Conservation (phyloP, 2,888 invertebrate genomes). For the Phanerotoma sp. region DNA sequence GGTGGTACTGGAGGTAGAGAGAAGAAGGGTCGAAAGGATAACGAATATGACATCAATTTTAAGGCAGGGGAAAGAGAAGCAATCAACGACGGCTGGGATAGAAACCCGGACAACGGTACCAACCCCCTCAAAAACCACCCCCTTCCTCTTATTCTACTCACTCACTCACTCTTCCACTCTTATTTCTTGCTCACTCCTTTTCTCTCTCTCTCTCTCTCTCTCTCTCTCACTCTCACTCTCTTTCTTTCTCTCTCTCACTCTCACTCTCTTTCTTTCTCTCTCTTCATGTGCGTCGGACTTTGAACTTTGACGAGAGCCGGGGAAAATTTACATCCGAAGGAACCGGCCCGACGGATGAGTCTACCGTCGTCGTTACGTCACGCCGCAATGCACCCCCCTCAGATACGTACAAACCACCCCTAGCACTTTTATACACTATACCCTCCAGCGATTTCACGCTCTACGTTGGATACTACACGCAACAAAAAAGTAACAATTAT, state of each 20-base stretch:
- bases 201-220: conserved; percentile 34
- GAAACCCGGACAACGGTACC: conserved; percentile 27
- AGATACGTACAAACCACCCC: too few relatives aligned
- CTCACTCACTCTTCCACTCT: conserved; percentile 33
- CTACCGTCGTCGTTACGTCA: background rate
- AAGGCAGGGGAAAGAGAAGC: conserved; percentile 51
- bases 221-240: conserved; percentile 28
- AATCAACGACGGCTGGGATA: conserved; percentile 50
- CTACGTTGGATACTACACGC: too few relatives aligned
- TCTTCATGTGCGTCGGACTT: conserved; percentile 43
- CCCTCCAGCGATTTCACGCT: too few relatives aligned
- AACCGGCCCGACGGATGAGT: conserved; percentile 17
- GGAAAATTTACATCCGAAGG: conserved; percentile 13
- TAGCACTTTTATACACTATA: too few relatives aligned
- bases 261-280: too few relatives aligned
- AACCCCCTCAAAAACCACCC: conserved; percentile 12
- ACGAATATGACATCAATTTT: conserved; percentile 57
- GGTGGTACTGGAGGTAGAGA: conserved; percentile 18
- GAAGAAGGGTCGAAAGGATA: conserved; percentile 56
- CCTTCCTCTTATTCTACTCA: conserved; percentile 24
- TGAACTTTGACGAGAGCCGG: conserved; percentile 42
- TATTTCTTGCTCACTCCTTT: conserved; percentile 30
- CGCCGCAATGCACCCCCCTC: conserved; percentile 13
- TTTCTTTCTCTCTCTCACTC: too few relatives aligned
- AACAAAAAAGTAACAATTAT: too few relatives aligned